Evolutionary conservation across 2,888 invertebrate species (phyloP).

Genomic region (Pimpla rufipes): DNA sequence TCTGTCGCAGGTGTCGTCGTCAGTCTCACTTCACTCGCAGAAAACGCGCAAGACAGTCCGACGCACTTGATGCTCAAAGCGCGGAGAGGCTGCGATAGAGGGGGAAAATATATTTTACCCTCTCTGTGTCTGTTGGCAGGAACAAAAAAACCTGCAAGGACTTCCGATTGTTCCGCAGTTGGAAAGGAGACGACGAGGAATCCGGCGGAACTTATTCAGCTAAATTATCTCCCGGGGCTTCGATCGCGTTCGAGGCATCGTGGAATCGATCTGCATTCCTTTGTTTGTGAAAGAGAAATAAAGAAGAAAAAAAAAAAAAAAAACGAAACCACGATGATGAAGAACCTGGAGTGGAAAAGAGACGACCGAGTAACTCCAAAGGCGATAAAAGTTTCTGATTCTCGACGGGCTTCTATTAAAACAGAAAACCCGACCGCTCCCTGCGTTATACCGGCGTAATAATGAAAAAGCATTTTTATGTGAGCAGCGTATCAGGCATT

Average conservation of each 20-base stretch:
- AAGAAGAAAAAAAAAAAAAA: constrained; percentile 1
- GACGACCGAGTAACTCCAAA: constrained; percentile 26
- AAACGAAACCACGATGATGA: constrained; percentile 3
- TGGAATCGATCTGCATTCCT: constrained; percentile 42
- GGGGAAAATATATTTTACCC: constrained; percentile 2
- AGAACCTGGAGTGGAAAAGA: background rate
- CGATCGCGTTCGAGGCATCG: constrained; percentile 31
- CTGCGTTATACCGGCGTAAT: background rate
- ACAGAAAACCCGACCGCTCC: constrained; percentile 1
- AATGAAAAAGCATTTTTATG: background rate
- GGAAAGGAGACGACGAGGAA: constrained; percentile 36
- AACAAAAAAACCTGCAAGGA: constrained; percentile 40
- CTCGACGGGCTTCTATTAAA: constrained; percentile 22
- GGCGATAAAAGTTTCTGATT: constrained; percentile 15
- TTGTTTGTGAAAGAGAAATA: constrained; percentile 7
- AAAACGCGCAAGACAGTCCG: background rate
- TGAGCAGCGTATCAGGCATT: background rate
- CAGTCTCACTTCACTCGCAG: background rate
- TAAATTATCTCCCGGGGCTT: constrained; percentile 52
- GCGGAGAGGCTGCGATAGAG: constrained; percentile 6
- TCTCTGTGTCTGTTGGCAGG: background rate
- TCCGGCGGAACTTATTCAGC: constrained; percentile 46
- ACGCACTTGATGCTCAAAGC: constrained; percentile 17
- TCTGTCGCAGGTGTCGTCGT: background rate
- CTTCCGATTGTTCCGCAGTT: constrained; percentile 54